Base-by-base conservation (phyloP, 2,113 vertebrate genomes). In the Sorex araneus region DNA sequence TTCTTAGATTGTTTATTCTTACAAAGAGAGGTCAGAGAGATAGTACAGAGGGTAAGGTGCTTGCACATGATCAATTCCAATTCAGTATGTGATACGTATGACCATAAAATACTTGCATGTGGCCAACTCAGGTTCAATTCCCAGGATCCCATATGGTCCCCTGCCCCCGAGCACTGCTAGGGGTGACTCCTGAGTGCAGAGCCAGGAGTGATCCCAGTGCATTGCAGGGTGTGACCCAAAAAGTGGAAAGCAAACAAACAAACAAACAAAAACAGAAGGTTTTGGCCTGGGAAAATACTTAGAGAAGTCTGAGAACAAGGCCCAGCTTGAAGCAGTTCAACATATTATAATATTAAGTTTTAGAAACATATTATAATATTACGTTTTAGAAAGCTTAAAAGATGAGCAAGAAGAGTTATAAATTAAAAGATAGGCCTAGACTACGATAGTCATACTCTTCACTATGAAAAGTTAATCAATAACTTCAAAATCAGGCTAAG, bases 401-500 rank as follows among this genome's bases (percentile, higher is more conserved):
- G 9, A 36, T 84, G 64, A 66, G 79, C n/a, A 78, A 4, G 1
- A 3, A 89, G 69, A 94, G 60, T 4, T 84, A 34, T 70, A 84
- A 69, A 47, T 76, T 84, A 76, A 94, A 90, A 19, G 57, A 54
- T 23, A 90, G 16, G 81, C 84, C 64, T 75, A 57, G 18, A 36
- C 34, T 47, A 84, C 81, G 43, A 88, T 0, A 34, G 8, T 73
- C 76, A 84, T 21, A 67, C 1, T 75, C 93, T 45, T 78, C 27
- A 36, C 27, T 85, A 28, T 32, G 32, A 34, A 18, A 60, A 60
- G 70, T 36, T 82, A 60, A 83, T 8, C 23, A 85, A 13, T 77
- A 94, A 36, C 76, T 94, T 89, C 73, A 95, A 89, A 93, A 73
- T 76, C 74, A 67, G 47, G 47, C 47, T 50, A 50, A 50, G 47